Evolutionary conservation across 2,113 vertebrate genomes (phyloP), one percentile per base, ranked within the genome.

Genomic region (Labeo rohita): DNA sequence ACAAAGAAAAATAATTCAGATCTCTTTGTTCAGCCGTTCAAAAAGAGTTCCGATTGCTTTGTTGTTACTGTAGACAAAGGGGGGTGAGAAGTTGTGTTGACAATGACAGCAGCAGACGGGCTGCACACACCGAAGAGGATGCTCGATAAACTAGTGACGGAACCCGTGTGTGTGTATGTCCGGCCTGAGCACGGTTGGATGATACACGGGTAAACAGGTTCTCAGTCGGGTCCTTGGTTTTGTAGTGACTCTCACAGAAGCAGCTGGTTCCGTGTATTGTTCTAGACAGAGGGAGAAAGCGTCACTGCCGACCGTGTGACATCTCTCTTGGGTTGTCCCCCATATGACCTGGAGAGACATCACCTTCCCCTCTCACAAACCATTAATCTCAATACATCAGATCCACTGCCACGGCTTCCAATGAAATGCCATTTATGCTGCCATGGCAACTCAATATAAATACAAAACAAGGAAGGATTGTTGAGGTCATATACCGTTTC

Each of bases 211-310:
- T 94, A 92, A 92, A 93, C 93, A 93, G 90, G 89, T 84, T 50
- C 87, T 88, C 80, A 84, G 76, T 89, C 72, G 43, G 79, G 21
- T 65, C 59, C 79, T 65, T 28, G 21, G 85, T 89, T 84, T 92
- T 89, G 79, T 70, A 89, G 90, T 77, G 50, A 50, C 80, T 86
- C 86, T 90, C 59, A 89, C 88, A 77, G n/a, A 86, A 91, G 91
- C 93, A 94, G 92, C 93, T 94, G 94, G 94, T 94, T 95, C 93
- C 94, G 70, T 87, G 90, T 86, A 94, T 94, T 95, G 94, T 94
- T 94, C 88, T 63, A n/a, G 0, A 54, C 86, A 81, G 73, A 86
- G 50, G 84, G 87, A 85, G 89, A 90, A 85, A 87, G 76, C 88
- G 87, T 91, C 92, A 93, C 7, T 47, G 73, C 86, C 80, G 70